phyloP scores from a whole-genome alignment of 2,113 vertebrate species.

The Pachyramphus minor region DNA sequence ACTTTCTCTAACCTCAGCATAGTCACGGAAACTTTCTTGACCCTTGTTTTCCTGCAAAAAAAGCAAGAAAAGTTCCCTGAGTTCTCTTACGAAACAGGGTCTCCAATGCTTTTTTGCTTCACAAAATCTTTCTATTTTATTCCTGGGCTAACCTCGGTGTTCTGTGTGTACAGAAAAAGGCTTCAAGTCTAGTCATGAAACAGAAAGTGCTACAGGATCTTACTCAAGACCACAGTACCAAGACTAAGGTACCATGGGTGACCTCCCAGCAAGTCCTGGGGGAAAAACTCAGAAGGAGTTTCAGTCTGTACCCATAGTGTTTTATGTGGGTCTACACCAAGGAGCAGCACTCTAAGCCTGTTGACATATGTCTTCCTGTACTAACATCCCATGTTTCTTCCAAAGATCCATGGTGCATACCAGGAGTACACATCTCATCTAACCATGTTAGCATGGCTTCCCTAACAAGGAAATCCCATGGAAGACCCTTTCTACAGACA shows the following conservation, averaged over 20 bases:
- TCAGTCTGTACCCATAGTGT: not conserved
- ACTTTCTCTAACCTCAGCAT: not conserved
- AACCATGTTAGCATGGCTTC: not conserved
- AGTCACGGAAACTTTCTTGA: not conserved
- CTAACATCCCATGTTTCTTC: not conserved
- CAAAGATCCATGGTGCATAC: not conserved
- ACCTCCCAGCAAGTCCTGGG: not conserved
- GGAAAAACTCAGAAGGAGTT: not conserved
- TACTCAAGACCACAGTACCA: not conserved
- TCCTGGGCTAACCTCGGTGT: not conserved
- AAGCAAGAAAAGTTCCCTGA: not conserved
- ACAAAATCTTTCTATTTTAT: not conserved
- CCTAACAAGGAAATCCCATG: not conserved
- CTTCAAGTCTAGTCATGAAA: not conserved
- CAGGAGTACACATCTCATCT: not conserved
- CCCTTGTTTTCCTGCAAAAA: not conserved
- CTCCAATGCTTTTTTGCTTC: not conserved
- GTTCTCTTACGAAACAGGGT: not conserved
- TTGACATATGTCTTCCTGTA: accelerated
- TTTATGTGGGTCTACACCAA: not conserved
- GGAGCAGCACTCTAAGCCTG: not conserved
- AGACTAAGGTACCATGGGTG: not conserved
- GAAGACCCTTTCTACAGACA: not conserved
- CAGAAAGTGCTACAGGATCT: not conserved
- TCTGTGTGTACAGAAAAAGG: not conserved